Evolutionary conservation across 2,888 invertebrate species (phyloP).

Genomic region (Rhabditophanes sp.): DNA sequence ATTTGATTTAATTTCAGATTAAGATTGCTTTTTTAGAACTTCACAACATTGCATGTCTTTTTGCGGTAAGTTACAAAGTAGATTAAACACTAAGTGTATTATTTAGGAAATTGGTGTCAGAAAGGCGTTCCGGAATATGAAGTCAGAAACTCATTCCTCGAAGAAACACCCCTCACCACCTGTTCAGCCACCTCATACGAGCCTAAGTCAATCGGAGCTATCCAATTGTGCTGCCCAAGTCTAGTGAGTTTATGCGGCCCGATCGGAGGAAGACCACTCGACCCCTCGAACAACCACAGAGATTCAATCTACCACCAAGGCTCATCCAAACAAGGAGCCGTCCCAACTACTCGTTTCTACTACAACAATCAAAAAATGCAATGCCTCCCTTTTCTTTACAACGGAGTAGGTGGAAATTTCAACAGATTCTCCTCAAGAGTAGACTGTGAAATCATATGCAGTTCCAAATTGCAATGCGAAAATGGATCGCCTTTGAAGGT

Average conservation of each 20-base stretch:
- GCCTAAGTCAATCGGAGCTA: constrained; percentile 24
- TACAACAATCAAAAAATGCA: constrained; percentile 21
- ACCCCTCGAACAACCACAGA: constrained; percentile 16
- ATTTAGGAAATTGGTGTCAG: constrained; percentile 4
- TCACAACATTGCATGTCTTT: constrained; percentile 27
- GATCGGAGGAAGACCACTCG: constrained; percentile 24
- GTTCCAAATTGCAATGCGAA: constrained; percentile 39
- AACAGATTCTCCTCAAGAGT: constrained; percentile 28
- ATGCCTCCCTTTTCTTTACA: constrained; percentile 24
- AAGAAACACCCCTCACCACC: constrained; percentile 22
- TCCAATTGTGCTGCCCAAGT: constrained; percentile 28
- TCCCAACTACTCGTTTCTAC: constrained; percentile 22
- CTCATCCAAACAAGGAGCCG: constrained; percentile 24
- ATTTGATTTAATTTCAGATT: no score
- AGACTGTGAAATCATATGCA: constrained; percentile 27
- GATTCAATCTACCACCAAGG: constrained; percentile 22
- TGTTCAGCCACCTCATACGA: constrained; percentile 25
- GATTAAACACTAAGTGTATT: constrained; percentile 6
- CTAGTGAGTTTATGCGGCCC: constrained; percentile 21
- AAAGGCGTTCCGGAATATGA: constrained; percentile 28
- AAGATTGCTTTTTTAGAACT: no score
- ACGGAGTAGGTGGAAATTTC: constrained; percentile 30
- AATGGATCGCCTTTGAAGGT: constrained; percentile 34
- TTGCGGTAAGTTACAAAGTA: constrained; percentile 24
- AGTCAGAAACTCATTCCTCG: constrained; percentile 17